A percentile compares a stretch with the other conserved stretches of the same genome.
phyloP scores from a whole-genome alignment of 2,888 invertebrate genomes.

The Nephrotoma guestfalica region DNA sequence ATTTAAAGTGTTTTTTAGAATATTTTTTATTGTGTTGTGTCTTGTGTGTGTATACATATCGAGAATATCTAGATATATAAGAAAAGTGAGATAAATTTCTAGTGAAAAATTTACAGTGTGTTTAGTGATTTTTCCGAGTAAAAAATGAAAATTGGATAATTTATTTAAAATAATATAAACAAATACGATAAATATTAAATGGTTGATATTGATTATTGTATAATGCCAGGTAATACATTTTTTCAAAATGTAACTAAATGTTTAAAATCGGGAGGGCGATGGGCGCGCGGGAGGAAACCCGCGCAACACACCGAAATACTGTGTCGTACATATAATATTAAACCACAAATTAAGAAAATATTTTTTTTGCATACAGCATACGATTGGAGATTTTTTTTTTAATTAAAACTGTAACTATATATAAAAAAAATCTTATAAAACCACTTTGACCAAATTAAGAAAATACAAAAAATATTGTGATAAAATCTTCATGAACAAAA shows the following conservation, averaged over 20 bases:
- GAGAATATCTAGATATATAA: background rate
- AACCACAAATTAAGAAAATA: background rate
- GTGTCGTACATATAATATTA: background rate
- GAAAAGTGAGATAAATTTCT: background rate
- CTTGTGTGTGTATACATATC: background rate
- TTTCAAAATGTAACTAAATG: background rate
- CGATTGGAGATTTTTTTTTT: background rate
- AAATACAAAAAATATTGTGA: background rate
- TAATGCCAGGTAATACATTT: background rate
- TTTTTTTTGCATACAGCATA: background rate
- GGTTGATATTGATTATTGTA: constrained; percentile 2
- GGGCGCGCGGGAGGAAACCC: background rate
- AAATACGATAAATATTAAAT: background rate
- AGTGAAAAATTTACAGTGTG: background rate
- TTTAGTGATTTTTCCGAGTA: background rate
- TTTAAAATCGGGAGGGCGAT: background rate
- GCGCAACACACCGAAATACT: background rate
- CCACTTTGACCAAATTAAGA: background rate
- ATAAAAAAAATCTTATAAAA: background rate
- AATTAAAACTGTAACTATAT: background rate
- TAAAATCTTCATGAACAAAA: background rate
- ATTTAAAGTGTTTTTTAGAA: background rate
- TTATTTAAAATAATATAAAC: background rate
- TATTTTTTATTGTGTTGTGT: background rate
- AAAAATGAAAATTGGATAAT: constrained; percentile 1